Evolutionary conservation across 2,888 invertebrate genomes (phyloP), one percentile per base, ranked within the genome.

Genomic region (Candidula unifasciata): DNA sequence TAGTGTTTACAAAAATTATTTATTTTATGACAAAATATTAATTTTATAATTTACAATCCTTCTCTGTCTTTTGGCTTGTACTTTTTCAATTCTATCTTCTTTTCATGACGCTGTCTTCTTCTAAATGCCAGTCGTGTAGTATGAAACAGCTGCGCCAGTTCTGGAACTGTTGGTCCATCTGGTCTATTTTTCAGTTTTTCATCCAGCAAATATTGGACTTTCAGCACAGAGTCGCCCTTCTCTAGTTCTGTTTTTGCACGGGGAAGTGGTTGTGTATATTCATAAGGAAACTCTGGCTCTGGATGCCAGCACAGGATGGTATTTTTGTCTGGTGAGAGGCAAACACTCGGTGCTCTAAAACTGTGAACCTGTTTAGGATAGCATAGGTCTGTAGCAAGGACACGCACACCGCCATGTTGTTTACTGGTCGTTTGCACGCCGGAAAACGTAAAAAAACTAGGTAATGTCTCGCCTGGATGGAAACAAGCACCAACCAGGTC

Each of bases 271-370:
- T 90, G 87, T 73, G 93, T 90, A 87, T 92, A 96, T 93, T 97
- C 97, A 91, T 98, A 98, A 0, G 98, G 97, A 94, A 97, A 96
- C 60, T 95, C 95, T 91, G 95, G 94, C 89, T 96, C 96, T 69
- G 96, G 97, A 93, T 98, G 98, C 96, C 97, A 97, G 84, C 97
- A 97, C 60, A 97, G 96, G 90, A 97, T 95, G 81, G 96, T 96
- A 83, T 96, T 95, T 24, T 96, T 96, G 89, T 96, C 95, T 21
- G 96, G 84, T 44, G 91, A 90, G 83, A 90, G 79, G 35, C 89
- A 91, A 66, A 92, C 89, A 76, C 87, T 82, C 6, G 91, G 91
- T 52, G 35, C 27, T 77, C 88, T 88, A 64, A n/a, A n/a, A n/a
- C n/a, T 8, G 80, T 21, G 74, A 64, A 13, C 6, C 6, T 13